These are phyloP conservation scores for Gobiocypris rarus DNA, from an alignment of 2,113 vertebrate species.

Conservation along the genomic window DNA sequence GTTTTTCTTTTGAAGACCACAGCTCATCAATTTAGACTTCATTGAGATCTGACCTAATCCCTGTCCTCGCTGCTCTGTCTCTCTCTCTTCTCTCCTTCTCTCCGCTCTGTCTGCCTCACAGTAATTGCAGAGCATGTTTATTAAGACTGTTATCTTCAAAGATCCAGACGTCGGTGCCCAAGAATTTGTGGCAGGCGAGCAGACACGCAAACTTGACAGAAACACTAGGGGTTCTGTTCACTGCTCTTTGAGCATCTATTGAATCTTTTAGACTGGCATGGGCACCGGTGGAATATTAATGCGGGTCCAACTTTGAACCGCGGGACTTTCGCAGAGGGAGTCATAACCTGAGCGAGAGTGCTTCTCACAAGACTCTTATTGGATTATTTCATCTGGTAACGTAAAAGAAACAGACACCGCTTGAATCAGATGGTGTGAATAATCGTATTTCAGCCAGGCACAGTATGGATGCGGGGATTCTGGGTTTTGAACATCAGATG, in stretches of 20 bases:
- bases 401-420: slow-evolving; percentile 59
- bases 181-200: slow-evolving; percentile 69
- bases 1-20: slow-evolving; percentile 71
- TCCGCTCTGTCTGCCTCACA: slow-evolving; percentile 56
- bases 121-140: slow-evolving; percentile 83
- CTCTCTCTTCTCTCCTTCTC: slow-evolving; percentile 32
- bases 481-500: slow-evolving; percentile 50
- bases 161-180: slow-evolving; percentile 75
- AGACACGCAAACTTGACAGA: slow-evolving; percentile 73
- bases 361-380: slow-evolving; percentile 48
- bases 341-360: slow-evolving; percentile 67
- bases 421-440: slow-evolving; percentile 66
- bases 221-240: slow-evolving; percentile 69
- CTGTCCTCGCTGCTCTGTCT: slow-evolving; percentile 65
- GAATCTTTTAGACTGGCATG: slow-evolving; percentile 47
- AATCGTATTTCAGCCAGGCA: slow-evolving; percentile 66
- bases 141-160: slow-evolving; percentile 83
- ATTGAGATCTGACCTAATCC: slow-evolving; percentile 77
- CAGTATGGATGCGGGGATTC: slow-evolving; percentile 32
- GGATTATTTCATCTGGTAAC: slow-evolving; percentile 53
- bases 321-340: slow-evolving; percentile 54
- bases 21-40: slow-evolving; percentile 75
- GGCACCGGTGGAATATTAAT: slow-evolving; percentile 73
- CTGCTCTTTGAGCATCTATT: slow-evolving; percentile 51
- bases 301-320: slow-evolving; percentile 70